Evolutionary conservation across 2,113 vertebrate species (phyloP).

Genomic region (Calyptomena viridis): DNA sequence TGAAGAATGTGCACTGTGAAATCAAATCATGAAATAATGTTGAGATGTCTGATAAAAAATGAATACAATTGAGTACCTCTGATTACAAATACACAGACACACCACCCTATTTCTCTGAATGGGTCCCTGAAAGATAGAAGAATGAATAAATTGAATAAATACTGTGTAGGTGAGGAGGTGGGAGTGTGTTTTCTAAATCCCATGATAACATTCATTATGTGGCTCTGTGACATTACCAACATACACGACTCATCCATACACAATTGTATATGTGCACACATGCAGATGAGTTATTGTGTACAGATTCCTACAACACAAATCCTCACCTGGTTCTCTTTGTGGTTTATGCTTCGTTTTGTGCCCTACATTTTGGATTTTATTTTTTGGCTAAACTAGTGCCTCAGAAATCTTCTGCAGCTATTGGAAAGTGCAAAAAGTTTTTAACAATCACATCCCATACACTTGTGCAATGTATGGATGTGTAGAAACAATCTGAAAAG

Average conservation of each 20-base stretch:
- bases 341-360: background rate
- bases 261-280: background rate
- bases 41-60: background rate
- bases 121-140: background rate
- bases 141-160: background rate
- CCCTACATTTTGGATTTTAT: background rate
- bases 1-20: background rate
- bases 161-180: background rate
- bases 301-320: background rate
- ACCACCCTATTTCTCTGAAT: background rate
- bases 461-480: background rate
- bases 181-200: background rate
- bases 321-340: background rate
- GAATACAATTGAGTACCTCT: background rate
- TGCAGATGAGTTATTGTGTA: accelerated
- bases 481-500: background rate
- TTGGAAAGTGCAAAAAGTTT: background rate
- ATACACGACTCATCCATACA: accelerated
- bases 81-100: background rate
- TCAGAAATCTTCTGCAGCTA: background rate
- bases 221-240: background rate
- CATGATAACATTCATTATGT: background rate
- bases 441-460: background rate
- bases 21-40: background rate
- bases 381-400: background rate